These are phyloP conservation scores for Pterostichus niger DNA, from an alignment of 2,888 invertebrate genomes.

Conservation along the genomic window DNA sequence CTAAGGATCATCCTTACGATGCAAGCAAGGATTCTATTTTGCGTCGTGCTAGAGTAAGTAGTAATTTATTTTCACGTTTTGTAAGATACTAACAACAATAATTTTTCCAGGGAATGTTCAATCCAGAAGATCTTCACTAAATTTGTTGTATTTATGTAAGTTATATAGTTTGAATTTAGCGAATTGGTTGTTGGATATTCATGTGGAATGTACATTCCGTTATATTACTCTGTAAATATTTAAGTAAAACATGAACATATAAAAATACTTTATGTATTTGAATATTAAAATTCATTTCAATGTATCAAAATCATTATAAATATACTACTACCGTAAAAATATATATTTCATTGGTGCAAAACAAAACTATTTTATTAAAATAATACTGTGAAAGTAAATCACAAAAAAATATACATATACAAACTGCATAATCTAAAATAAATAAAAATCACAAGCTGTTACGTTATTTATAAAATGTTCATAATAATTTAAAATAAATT, in stretches of 20 bases:
- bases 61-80: no score
- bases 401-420: constrained; percentile 36
- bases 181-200: constrained; percentile 36
- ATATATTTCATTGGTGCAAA: constrained; percentile 35
- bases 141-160: background rate
- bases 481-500: background rate
- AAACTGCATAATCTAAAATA: constrained; percentile 18
- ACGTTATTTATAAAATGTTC: background rate
- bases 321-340: constrained; percentile 21
- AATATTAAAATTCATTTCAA: constrained; percentile 13
- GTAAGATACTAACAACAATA: background rate
- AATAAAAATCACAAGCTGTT: constrained; percentile 32
- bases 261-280: constrained; percentile 34
- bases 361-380: constrained; percentile 36
- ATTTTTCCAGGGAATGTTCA: constrained; percentile 79
- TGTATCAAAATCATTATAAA: constrained; percentile 48
- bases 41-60: constrained; percentile 91
- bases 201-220: constrained; percentile 45
- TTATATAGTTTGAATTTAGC: constrained; percentile 29
- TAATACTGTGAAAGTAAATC: constrained; percentile 47
- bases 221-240: constrained; percentile 49
- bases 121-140: constrained; percentile 78
- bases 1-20: constrained; percentile 97
- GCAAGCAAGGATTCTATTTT: constrained; percentile 98
- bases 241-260: background rate